These are phyloP conservation scores for Laterallus jamaicensis DNA, from an alignment of 2,113 vertebrate species.

Conservation along the genomic window DNA sequence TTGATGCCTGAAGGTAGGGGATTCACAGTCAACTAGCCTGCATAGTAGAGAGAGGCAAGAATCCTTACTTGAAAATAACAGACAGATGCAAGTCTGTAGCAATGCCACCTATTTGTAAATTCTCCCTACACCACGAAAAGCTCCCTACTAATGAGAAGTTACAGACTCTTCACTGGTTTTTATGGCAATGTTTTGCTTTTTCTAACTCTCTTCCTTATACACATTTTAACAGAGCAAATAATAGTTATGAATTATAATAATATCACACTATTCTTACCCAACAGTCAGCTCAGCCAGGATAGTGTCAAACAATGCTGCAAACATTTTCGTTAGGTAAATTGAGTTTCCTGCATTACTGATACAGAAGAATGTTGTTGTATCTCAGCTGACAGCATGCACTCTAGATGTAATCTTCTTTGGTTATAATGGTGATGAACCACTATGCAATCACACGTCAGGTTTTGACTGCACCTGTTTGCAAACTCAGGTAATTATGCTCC, in stretches of 20 bases:
- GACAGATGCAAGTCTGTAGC: not conserved
- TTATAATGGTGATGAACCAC: conserved; percentile 3
- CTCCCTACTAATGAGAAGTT: not conserved
- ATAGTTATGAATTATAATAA: not conserved
- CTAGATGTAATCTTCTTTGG: not conserved
- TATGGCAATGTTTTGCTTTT: not conserved
- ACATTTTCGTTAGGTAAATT: not conserved
- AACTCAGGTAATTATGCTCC: conserved; percentile 61
- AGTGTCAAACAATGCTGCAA: not conserved
- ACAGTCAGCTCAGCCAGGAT: not conserved
- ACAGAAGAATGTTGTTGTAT: not conserved
- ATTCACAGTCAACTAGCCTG: not conserved
- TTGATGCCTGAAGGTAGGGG: not conserved
- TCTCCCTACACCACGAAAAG: not conserved
- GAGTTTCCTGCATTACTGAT: not conserved
- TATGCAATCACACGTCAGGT: not conserved
- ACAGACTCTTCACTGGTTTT: not conserved
- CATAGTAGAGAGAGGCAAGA: not conserved
- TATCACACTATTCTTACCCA: not conserved
- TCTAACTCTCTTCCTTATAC: not conserved
- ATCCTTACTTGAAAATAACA: not conserved
- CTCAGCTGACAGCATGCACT: not conserved
- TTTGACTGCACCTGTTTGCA: conserved; percentile 66
- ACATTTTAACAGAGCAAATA: conserved; percentile 5
- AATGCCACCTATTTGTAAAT: not conserved